Evolutionary conservation across 2,113 vertebrate species (phyloP).

Genomic region (Anolis sagrei): DNA sequence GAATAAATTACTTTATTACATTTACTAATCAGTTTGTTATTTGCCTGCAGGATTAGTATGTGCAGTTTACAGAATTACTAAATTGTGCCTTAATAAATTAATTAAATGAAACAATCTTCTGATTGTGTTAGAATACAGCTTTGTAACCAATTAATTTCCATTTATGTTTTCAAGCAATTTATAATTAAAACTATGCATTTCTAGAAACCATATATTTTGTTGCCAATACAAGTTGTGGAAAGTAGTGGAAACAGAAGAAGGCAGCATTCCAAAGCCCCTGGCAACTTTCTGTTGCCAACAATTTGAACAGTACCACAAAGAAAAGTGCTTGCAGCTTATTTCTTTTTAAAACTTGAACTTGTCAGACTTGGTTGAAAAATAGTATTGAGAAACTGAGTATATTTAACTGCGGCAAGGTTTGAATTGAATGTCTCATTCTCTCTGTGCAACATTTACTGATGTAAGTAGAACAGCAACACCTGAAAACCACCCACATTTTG

Average conservation of each 20-base stretch:
- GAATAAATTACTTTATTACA: slow-evolving; percentile 69
- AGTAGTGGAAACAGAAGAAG: slow-evolving; percentile 57
- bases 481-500: neutral
- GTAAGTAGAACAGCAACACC: slow-evolving; percentile 31
- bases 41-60: slow-evolving; percentile 69
- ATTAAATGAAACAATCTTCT: slow-evolving; percentile 49
- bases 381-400: slow-evolving; percentile 8
- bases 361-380: slow-evolving; percentile 34
- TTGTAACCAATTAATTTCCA: slow-evolving; percentile 73
- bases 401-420: slow-evolving; percentile 35
- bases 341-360: slow-evolving; percentile 13
- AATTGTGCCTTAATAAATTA: slow-evolving; percentile 59
- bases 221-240: slow-evolving; percentile 59
- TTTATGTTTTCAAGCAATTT: slow-evolving; percentile 67
- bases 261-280: slow-evolving; percentile 64
- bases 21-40: slow-evolving; percentile 73
- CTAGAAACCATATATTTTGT: slow-evolving; percentile 64
- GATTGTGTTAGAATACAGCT: slow-evolving; percentile 63
- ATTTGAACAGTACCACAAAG: slow-evolving; percentile 59
- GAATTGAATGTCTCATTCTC: slow-evolving; percentile 27
- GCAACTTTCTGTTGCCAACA: slow-evolving; percentile 58
- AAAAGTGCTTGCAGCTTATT: slow-evolving; percentile 29
- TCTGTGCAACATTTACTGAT: neutral
- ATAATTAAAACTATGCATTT: slow-evolving; percentile 67
- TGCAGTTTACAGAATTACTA: slow-evolving; percentile 59